Base-by-base conservation (phyloP, 2,888 invertebrate species). In the Buathra laborator region DNA sequence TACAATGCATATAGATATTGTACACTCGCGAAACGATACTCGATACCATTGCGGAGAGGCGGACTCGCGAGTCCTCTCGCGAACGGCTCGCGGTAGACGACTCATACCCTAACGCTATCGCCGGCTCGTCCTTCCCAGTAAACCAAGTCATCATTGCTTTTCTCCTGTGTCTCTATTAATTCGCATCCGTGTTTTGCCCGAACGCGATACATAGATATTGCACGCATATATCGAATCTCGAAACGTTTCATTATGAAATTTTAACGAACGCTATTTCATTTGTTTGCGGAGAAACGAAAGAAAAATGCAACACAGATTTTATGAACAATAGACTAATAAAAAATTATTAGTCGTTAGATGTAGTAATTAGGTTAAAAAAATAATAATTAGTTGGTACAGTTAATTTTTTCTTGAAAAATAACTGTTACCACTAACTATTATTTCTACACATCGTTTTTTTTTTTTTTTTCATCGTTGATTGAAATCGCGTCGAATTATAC, bases 91-190 rank as follows among this genome's bases (percentile, higher is more conserved):
- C 2, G 62, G 16, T 12, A 24, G 24, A 44, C 19, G 74, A 74
- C 74, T 62, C 74, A n/a, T 74, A 32, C 62, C 16, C 66, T n/a
- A 62, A 37, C 19, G 62, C 81, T 77, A 81, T 56, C 81, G 74
- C 74, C 74, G 29, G 74, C 75, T 71, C 84, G 84, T 81, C 84
- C 84, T 85, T 85, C 78, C 72, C 66, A 48, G 84, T 78, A 85
- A 85, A 79, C 81, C 84, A 75, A 85, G 84, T 85, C 84, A 85
- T 85, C 84, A 79, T 74, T 56, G 81, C 77, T 85, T 81, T 79
- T 70, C 79, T 79, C 78, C 81, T 68, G 78, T 75, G 81, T 81
- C 84, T 85, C 81, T 85, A 85, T 85, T 81, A 79, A 85, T 85
- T 81, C 84, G 74, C 48, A 43, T 66, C 78, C 75, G 67, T 24